Evolutionary conservation across 1,140 invertebrate genomes (phyloP), one percentile per base, ranked within the genome.

Genomic region (Pomacea maculata): DNA sequence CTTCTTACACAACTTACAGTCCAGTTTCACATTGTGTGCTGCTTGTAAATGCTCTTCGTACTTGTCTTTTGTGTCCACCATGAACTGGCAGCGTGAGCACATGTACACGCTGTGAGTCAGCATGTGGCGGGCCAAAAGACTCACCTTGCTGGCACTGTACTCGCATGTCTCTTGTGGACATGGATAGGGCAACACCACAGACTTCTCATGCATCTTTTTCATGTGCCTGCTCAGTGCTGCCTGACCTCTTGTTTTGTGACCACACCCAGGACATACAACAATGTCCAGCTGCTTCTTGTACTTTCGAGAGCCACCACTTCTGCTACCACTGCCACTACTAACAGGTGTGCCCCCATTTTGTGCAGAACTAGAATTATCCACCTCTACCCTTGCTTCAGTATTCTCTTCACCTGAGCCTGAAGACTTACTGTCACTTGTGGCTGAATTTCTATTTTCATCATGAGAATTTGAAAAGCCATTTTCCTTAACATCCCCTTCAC

Each of bases 1-100:
- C 77, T 86, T 84, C 61, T 87, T 85, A 83, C 89, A 90, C 71
- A 89, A 79, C 79, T 88, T 90, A 64, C 82, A 80, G 78, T 87
- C 85, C 45, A 83, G 80, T 57, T 83, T 85, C 57, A 86, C 84
- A 34, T 86, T 86, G 79, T 89, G 88, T 55, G 81, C 81, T 67
- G 85, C 79, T n/a, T 75, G 71, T 25, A 85, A 74, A 79, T 89
- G 88, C 21, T 87, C 83, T 61, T 83, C 83, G 55, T 86, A 82
- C n/a, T 79, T 81, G n/a, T 83, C 83, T 71, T 84, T 81, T 55
- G 82, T 83, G 34, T 85, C 83, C 74, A 82, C 84, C 73, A 84
- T 79, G 80, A 88, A 88, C 34, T 77, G 83, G 78, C 88, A 89
- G 76, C 86, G 83, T n/a, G 85, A 82, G 82, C 88, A 89, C 78